Evolutionary conservation across 2,888 invertebrate genomes (phyloP).

Genomic region (Criorhina ranunculi): DNA sequence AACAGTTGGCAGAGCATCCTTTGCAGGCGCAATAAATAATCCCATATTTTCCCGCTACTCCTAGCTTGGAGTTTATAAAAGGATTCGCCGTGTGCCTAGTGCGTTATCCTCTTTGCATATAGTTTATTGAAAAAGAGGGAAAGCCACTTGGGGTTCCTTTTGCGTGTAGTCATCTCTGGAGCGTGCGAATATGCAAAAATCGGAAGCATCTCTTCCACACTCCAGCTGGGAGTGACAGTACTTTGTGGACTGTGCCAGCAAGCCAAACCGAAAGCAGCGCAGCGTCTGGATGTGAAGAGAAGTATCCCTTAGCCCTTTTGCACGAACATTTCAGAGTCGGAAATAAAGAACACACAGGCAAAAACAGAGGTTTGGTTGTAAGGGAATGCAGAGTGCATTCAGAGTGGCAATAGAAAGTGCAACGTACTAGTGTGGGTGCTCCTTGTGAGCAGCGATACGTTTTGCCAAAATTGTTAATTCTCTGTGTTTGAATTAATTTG

Average conservation of each 20-base stretch:
- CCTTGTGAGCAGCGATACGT: constrained; percentile 22
- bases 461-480: constrained; percentile 60
- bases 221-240: constrained; percentile 51
- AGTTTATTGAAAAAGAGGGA: constrained; percentile 54
- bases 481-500: constrained; percentile 62
- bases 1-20: constrained; percentile 31
- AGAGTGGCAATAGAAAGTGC: background rate
- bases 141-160: constrained; percentile 44
- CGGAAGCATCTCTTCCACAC: constrained; percentile 31
- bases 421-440: constrained; percentile 23
- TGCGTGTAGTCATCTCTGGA: constrained; percentile 45
- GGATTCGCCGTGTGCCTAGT: constrained; percentile 44
- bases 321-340: constrained; percentile 17
- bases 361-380: constrained; percentile 9
- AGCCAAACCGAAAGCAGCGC: background rate
- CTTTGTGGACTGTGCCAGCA: constrained; percentile 17
- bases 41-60: constrained; percentile 14
- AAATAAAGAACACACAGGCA: constrained; percentile 32
- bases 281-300: background rate
- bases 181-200: constrained; percentile 43
- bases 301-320: constrained; percentile 42
- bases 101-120: constrained; percentile 66
- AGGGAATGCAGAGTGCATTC: constrained; percentile 38
- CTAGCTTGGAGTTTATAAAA: constrained; percentile 40
- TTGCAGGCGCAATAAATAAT: constrained; percentile 61